Evolutionary conservation across 2,113 vertebrate genomes (phyloP), one percentile per base, ranked within the genome.

Genomic region (Eudyptes chrysolophus): DNA sequence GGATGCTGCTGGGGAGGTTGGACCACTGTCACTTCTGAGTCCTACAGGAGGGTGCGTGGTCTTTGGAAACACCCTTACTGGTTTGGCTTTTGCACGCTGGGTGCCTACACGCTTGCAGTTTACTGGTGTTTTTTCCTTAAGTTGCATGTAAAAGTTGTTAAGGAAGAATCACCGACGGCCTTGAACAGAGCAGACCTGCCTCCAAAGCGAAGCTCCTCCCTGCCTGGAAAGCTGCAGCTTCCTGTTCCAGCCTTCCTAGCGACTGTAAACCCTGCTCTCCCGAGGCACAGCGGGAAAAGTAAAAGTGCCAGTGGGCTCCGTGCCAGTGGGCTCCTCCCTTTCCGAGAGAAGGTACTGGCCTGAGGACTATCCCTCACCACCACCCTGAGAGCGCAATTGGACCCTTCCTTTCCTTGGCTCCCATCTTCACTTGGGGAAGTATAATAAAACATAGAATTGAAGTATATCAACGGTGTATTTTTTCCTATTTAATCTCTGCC

Each of bases 221-320:
- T 79, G 89, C 92, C 84, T 90, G 94, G 77, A 68, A 81, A 30
- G 55, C 60, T 58, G 72, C 49, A 16, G 77, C 87, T 95, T 92
- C 81, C 87, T 83, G 57, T 74, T 60, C 11, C 13, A 15, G 78
- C 65, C 21, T 60, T 75, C 64, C 38, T 7, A 30, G 29, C 0
- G 11, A 58, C 10, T 61, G 69, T 17, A 94, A 94, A 44, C 36
- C 30, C 26, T 7, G 29, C 16, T 66, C 36, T 92, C 75, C 17
- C 1, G 10, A 48, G 70, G n/a, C 16, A 1, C 15, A 79, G 46
- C 0, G 3, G 78, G 90, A 76, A 87, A 87, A 69, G n/a, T 13
- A n/a, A 10, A 92, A 77, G 58, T 44, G 78, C 74, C 49, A 34
- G 62, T 11, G 66, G 62, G 61, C 52, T 94, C 75, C 78, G 54